Evolutionary conservation across 2,113 vertebrate species (phyloP).

Genomic region (Ia io): DNA sequence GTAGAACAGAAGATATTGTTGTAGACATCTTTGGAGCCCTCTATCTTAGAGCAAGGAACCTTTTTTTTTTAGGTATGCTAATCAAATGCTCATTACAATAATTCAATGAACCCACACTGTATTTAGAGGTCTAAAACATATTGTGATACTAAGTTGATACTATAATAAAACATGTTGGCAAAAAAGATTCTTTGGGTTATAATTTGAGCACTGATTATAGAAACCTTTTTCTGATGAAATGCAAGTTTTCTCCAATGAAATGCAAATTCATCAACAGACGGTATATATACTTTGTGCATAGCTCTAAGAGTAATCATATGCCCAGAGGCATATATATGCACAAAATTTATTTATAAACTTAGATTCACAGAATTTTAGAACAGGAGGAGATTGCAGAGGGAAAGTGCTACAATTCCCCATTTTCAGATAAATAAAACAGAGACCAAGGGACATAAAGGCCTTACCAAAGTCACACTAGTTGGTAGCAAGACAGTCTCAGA

Average conservation of each 20-base stretch:
- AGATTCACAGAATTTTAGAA: conserved; percentile 54
- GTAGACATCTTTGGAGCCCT: not conserved
- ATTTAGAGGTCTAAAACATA: conserved; percentile 56
- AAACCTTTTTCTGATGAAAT: conserved; percentile 3
- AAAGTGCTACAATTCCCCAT: not conserved
- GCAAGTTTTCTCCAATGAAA: conserved; percentile 36
- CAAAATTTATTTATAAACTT: conserved; percentile 54
- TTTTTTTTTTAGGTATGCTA: conserved; percentile 52
- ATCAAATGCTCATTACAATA: conserved; percentile 48
- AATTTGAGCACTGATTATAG: conserved; percentile 51
- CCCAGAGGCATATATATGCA: conserved; percentile 21
- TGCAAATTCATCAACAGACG: conserved; percentile 61
- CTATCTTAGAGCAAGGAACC: not conserved
- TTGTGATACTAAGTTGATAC: conserved; percentile 55
- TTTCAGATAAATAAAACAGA: conserved; percentile 14
- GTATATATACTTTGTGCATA: conserved; percentile 53
- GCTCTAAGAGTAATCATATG: conserved; percentile 65
- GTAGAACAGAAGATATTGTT: not conserved
- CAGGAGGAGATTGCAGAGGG: conserved; percentile 31
- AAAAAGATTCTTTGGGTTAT: conserved; percentile 52
- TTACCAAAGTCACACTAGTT: not conserved
- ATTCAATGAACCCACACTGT: conserved; percentile 44
- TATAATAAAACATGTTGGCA: conserved; percentile 60
- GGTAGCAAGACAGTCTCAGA: not conserved
- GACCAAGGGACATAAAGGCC: not conserved